Conservation (phyloP, 1,140 invertebrate genomes). For the Euschistus heros region DNA sequence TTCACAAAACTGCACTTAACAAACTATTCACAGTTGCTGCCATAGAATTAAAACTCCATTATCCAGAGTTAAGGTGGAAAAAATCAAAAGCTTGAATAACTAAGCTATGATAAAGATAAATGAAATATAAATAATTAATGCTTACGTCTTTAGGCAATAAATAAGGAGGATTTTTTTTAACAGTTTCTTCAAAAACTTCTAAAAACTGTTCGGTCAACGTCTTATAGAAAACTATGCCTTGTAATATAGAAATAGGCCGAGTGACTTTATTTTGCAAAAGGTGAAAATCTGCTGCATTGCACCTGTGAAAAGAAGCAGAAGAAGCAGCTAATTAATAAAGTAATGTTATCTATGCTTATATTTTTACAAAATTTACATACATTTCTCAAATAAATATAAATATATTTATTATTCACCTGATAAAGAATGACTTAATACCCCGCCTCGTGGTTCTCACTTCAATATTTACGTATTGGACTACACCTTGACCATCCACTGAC, state of each 20-base stretch:
- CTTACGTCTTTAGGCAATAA: conserved; percentile 48
- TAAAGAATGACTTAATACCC: conserved; percentile 46
- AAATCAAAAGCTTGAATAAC: background rate
- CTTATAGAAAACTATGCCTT: conserved; percentile 67
- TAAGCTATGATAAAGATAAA: conserved; percentile 9
- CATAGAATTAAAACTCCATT: too few species aligned
- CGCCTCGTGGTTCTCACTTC: conserved; percentile 53
- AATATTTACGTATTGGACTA: conserved; percentile 71
- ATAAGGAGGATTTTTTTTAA: conserved; percentile 59
- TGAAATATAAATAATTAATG: conserved; percentile 16
- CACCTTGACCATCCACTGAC: conserved; percentile 46
- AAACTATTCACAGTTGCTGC: too few species aligned
- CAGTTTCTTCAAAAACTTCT: conserved; percentile 66
- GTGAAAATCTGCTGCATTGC: conserved; percentile 66
- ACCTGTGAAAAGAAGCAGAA: conserved; percentile 41
- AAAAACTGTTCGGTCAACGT: conserved; percentile 73
- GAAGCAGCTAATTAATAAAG: too few species aligned
- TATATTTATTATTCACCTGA: conserved; percentile 34
- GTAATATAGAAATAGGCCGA: conserved; percentile 59
- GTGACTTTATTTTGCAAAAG: conserved; percentile 66
- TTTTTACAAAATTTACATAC: too few species aligned
- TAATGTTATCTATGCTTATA: too few species aligned
- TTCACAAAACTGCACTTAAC: too few species aligned
- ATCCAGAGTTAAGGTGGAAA: too few species aligned
- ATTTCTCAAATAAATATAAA: conserved; percentile 13